A percentile compares a stretch with the other conserved stretches of the same genome.
phyloP scores from a whole-genome alignment of 2,113 vertebrate genomes.

The Apodemus speciosus region DNA sequence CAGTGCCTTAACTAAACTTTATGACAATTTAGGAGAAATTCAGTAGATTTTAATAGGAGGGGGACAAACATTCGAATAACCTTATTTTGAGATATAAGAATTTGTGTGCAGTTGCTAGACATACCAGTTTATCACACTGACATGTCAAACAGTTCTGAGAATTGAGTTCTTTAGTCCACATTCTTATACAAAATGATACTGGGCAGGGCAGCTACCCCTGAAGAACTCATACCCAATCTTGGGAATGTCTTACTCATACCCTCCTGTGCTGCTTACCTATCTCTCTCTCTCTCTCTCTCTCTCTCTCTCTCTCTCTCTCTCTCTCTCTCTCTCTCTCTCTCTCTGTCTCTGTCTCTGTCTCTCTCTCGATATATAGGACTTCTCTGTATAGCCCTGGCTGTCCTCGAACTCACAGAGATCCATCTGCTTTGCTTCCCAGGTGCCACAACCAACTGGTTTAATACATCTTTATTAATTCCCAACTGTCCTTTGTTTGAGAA shows the following conservation, averaged over 20 bases:
- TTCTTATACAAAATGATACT: not conserved
- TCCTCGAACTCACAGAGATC: not conserved
- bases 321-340: too few relatives aligned
- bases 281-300: too few relatives aligned
- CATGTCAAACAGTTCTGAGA: slow-evolving; percentile 35
- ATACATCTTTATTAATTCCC: not conserved
- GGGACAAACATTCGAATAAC: not conserved
- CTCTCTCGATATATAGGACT: not conserved
- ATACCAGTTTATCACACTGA: not conserved
- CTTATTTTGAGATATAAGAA: slow-evolving; percentile 48
- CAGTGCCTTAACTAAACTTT: slow-evolving; percentile 41
- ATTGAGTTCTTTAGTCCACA: not conserved
- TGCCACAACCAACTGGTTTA: not conserved
- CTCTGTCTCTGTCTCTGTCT: rapidly evolving
- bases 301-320: too few relatives aligned
- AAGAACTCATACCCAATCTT: not conserved
- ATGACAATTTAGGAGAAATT: slow-evolving; percentile 35
- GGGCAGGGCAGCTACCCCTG: not conserved
- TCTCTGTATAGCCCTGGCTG: not conserved
- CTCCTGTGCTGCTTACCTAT: not conserved
- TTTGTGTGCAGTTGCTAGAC: slow-evolving; percentile 42
- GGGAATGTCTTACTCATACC: not conserved
- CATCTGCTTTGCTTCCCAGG: not conserved
- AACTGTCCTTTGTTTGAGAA: not conserved
- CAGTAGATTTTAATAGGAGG: slow-evolving; percentile 43